Evolutionary conservation across 1,140 invertebrate species (phyloP).

Genomic region (Trinorchestia longiramus): DNA sequence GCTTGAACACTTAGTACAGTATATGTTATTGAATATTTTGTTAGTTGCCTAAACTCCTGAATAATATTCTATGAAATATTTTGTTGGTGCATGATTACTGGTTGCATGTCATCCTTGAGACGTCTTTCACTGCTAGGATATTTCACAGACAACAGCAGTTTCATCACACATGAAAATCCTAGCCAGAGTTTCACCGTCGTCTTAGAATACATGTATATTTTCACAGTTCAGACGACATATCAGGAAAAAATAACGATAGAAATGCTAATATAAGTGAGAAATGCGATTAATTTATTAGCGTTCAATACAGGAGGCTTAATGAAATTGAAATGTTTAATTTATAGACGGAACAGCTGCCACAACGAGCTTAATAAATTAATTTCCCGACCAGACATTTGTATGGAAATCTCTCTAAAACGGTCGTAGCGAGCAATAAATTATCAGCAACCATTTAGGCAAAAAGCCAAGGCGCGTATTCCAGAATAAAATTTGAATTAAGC

Average conservation of each 20-base stretch:
- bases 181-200: neutral
- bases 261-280: neutral
- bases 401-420: neutral
- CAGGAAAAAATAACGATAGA: neutral
- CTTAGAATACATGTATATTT: neutral
- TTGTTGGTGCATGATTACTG: neutral
- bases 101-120: neutral
- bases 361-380: neutral
- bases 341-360: neutral
- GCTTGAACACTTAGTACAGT: neutral
- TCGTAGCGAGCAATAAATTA: neutral
- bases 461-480: neutral
- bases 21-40: neutral
- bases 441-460: neutral
- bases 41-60: neutral
- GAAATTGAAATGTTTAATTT: neutral
- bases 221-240: neutral
- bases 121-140: neutral
- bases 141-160: neutral
- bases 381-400: neutral
- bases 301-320: neutral
- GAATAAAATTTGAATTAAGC: neutral
- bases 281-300: neutral
- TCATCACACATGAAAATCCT: neutral
- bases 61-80: neutral